phyloP scores from a whole-genome alignment of 2,113 vertebrate species.

The Empidonax alnorum region DNA sequence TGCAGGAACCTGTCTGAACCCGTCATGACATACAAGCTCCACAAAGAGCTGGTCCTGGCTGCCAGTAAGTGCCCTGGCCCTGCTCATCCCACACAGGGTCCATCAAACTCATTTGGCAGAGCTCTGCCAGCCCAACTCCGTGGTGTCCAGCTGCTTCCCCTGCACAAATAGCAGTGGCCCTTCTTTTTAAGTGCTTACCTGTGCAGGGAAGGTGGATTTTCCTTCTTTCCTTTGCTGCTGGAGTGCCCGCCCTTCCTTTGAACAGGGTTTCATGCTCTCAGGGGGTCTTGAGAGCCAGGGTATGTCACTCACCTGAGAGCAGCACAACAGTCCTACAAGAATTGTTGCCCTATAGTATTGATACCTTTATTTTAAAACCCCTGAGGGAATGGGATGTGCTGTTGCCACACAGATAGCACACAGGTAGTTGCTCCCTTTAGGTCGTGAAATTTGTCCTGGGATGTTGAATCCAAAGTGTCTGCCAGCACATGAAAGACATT shows the following conservation, averaged over 20 bases:
- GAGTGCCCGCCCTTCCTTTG: not conserved
- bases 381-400: not conserved
- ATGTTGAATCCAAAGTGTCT: not conserved
- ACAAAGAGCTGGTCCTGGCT: constrained; percentile 91
- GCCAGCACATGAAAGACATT: not conserved
- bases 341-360: not conserved
- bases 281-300: not conserved
- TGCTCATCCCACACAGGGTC: not conserved
- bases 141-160: not conserved
- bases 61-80: constrained; percentile 86
- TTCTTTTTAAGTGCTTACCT: not conserved
- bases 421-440: not conserved
- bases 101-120: not conserved
- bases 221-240: not conserved
- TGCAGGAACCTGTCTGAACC: constrained; percentile 94
- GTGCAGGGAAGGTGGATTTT: not conserved
- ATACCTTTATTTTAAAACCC: not conserved
- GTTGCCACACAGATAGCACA: not conserved
- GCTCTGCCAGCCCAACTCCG: fast-evolving
- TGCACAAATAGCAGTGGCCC: not conserved
- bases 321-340: not conserved
- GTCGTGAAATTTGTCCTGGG: not conserved
- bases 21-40: constrained; percentile 93
- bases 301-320: not conserved
- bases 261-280: fast-evolving